Evolutionary conservation across 2,797 vertebrate species (phyloP).

Genomic region (Coregonus sp.): DNA sequence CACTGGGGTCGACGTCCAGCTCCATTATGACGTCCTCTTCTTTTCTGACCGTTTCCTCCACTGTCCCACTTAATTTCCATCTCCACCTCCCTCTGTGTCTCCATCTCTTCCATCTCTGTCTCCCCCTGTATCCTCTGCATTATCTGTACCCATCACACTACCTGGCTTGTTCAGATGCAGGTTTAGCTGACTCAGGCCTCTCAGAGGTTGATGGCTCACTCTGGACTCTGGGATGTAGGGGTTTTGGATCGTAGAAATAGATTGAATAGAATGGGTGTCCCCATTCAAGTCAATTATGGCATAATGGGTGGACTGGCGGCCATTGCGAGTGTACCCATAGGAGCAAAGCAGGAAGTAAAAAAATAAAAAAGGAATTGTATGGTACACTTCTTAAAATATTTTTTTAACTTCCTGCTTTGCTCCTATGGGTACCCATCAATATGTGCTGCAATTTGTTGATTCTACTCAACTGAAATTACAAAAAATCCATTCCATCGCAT

Average conservation of each 20-base stretch:
- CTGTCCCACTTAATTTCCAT: not conserved
- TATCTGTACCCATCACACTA: not conserved
- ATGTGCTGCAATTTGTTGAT: too few relatives aligned
- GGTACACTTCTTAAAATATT: too few relatives aligned
- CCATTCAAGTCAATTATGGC: too few relatives aligned
- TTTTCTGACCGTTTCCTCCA: conserved; percentile 6
- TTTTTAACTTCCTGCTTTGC: too few relatives aligned
- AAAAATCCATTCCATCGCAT: too few relatives aligned
- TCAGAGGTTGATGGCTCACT: not conserved
- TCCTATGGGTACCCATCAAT: too few relatives aligned
- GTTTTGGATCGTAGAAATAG: not conserved
- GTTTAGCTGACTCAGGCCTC: not conserved
- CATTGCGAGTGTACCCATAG: too few relatives aligned
- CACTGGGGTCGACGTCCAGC: conserved; percentile 34
- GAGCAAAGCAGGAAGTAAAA: too few relatives aligned
- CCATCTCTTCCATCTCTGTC: not conserved
- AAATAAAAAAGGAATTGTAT: too few relatives aligned
- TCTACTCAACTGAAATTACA: too few relatives aligned
- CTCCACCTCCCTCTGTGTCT: not conserved
- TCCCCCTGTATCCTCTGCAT: not conserved
- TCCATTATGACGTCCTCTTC: conserved; percentile 29
- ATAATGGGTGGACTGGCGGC: too few relatives aligned
- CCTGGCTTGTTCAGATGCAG: not conserved
- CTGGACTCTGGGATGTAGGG: not conserved
- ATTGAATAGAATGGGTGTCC: too few relatives aligned